phyloP scores from a whole-genome alignment of 2,797 vertebrate species.

The Trichosurus vulpecula region DNA sequence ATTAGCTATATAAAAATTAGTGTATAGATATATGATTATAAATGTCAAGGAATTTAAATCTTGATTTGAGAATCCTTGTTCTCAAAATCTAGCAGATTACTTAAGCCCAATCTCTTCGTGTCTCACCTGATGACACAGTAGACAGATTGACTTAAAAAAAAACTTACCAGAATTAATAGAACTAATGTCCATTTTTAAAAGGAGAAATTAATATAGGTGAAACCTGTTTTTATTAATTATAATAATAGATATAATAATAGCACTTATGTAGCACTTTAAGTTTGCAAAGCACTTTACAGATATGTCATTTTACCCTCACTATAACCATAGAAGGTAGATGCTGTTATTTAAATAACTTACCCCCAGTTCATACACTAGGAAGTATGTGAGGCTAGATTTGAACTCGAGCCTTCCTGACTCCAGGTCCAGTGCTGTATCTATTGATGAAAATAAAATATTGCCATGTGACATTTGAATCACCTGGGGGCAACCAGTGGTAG shows the following conservation, averaged over 20 bases:
- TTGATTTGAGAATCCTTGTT: neutral
- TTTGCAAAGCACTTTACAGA: neutral
- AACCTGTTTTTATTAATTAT: neutral
- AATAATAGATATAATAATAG: neutral
- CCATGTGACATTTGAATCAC: neutral
- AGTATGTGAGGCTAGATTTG: neutral
- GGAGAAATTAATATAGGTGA: neutral
- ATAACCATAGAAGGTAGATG: neutral
- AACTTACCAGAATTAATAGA: neutral
- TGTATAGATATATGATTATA: neutral
- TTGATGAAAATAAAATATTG: neutral
- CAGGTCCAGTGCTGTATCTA: neutral
- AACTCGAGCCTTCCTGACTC: neutral
- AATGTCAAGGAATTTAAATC: neutral
- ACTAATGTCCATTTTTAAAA: neutral
- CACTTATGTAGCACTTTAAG: neutral
- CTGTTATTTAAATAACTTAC: neutral
- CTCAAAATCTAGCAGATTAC: neutral
- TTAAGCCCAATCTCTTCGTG: neutral
- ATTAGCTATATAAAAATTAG: neutral
- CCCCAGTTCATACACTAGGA: neutral
- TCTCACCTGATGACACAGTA: neutral
- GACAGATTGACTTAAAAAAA: neutral
- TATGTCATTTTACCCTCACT: neutral
- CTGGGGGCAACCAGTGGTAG: neutral